phyloP scores from a whole-genome alignment of 2,888 invertebrate species.

The Tiliacea aurago region DNA sequence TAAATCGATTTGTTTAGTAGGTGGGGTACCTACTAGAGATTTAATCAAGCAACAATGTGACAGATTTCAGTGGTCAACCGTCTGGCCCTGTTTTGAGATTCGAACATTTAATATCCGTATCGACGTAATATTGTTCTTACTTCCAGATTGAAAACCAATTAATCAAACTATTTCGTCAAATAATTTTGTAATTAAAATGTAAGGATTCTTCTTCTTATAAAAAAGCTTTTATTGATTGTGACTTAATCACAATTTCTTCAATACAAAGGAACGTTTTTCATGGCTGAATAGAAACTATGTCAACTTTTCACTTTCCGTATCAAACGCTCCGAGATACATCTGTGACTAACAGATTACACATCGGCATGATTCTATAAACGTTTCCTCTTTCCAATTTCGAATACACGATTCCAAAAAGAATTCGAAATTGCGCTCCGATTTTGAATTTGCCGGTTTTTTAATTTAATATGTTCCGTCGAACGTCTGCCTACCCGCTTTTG shows the following conservation, averaged over 20 bases:
- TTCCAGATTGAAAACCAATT: constrained; percentile 7
- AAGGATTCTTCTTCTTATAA: constrained; percentile 13
- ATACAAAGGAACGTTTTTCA: constrained; percentile 7
- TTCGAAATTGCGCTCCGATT: constrained; percentile 34
- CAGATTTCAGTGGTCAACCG: background rate
- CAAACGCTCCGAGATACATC: constrained; percentile 32
- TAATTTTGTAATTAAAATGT: constrained; percentile 19
- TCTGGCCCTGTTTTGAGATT: background rate
- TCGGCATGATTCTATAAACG: constrained; percentile 48
- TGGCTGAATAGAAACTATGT: constrained; percentile 25
- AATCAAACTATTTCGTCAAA: constrained; percentile 8
- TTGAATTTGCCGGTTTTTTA: constrained; percentile 45
- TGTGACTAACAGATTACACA: constrained; percentile 47
- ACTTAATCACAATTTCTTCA: background rate
- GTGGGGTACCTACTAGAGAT: background rate
- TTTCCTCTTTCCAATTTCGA: constrained; percentile 36
- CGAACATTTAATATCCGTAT: constrained; percentile 15
- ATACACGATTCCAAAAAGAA: constrained; percentile 44
- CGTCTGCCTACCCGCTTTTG: constrained; percentile 39
- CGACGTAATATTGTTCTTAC: constrained; percentile 11
- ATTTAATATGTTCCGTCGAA: constrained; percentile 44
- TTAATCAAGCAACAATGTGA: background rate
- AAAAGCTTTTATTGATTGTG: constrained; percentile 9
- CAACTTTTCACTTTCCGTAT: constrained; percentile 34
- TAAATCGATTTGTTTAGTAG: background rate